These are phyloP conservation scores for Prorops nasuta DNA, from an alignment of 1,140 invertebrate genomes.

Conservation along the genomic window DNA sequence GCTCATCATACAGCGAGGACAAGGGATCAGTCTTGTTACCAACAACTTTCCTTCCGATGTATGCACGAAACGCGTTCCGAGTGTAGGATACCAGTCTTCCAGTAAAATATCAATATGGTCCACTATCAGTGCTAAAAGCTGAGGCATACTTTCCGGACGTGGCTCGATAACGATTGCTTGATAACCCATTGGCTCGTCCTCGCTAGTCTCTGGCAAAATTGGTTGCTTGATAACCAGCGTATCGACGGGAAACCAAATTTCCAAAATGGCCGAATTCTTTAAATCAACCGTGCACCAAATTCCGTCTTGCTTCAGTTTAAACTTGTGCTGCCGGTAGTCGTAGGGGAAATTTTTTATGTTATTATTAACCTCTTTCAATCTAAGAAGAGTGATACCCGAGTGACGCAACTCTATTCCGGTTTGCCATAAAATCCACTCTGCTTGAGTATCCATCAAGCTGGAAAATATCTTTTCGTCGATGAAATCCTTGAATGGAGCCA, in stretches of 20 bases:
- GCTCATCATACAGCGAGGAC: constrained; percentile 75
- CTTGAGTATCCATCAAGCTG: constrained; percentile 66
- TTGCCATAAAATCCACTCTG: constrained; percentile 95
- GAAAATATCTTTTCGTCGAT: constrained; percentile 65
- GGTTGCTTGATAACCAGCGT: constrained; percentile 70
- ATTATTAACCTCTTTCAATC: constrained; percentile 79
- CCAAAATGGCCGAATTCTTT: constrained; percentile 79
- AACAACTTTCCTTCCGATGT: constrained; percentile 94
- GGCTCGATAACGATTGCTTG: constrained; percentile 73
- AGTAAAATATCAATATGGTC: constrained; percentile 95
- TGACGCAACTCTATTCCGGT: constrained; percentile 87
- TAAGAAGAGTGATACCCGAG: constrained; percentile 76
- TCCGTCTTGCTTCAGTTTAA: constrained; percentile 77
- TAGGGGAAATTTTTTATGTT: constrained; percentile 58
- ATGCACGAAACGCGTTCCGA: constrained; percentile 95
- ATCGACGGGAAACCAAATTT: constrained; percentile 82
- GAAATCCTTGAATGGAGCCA: constrained; percentile 50
- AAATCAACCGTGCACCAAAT: constrained; percentile 83
- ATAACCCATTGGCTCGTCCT: constrained; percentile 61
- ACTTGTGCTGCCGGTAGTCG: constrained; percentile 59
- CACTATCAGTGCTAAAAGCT: constrained; percentile 86
- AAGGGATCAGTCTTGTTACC: constrained; percentile 92
- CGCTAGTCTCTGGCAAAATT: constrained; percentile 53
- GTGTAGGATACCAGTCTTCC: constrained; percentile 97
- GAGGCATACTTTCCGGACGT: constrained; percentile 75